phyloP scores from a whole-genome alignment of 2,113 vertebrate species.

The Podarcis cretensis region DNA sequence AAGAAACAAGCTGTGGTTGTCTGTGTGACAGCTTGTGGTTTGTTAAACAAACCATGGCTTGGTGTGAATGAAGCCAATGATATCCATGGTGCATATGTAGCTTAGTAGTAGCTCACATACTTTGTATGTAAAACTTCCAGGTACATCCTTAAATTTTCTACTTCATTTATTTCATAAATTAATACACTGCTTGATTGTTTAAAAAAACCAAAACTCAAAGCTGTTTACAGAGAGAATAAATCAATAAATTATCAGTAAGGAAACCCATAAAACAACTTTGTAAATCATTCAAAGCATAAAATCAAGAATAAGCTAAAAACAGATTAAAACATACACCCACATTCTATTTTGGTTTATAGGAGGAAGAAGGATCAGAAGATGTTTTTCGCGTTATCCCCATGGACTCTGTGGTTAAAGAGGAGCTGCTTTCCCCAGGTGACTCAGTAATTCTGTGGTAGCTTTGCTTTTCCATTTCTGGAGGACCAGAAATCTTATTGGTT shows the following conservation, averaged over 20 bases:
- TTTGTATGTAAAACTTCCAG: neutral
- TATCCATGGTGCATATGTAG: neutral
- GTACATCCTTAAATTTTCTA: neutral
- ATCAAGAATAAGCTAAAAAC: too few relatives aligned
- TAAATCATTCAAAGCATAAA: too few relatives aligned
- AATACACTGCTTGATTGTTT: too few relatives aligned
- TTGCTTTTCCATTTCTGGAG: neutral
- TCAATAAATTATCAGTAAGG: neutral
- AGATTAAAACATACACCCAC: too few relatives aligned
- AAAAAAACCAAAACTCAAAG: neutral
- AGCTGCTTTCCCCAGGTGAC: slow-evolving; percentile 69
- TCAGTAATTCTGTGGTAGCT: neutral
- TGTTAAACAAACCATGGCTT: too few relatives aligned
- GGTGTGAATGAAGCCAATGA: too few relatives aligned
- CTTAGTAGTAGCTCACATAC: neutral
- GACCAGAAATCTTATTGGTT: neutral
- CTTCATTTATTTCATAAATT: too few relatives aligned
- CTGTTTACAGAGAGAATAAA: neutral
- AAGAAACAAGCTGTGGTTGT: too few relatives aligned
- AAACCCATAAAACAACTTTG: neutral
- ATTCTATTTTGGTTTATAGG: slow-evolving; percentile 68
- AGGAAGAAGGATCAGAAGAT: slow-evolving; percentile 68
- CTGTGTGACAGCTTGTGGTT: too few relatives aligned
- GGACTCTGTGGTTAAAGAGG: slow-evolving; percentile 74
- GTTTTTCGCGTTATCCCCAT: slow-evolving; percentile 73